Conservation (phyloP, 2,113 vertebrate genomes). For the Athene cunicularia region DNA sequence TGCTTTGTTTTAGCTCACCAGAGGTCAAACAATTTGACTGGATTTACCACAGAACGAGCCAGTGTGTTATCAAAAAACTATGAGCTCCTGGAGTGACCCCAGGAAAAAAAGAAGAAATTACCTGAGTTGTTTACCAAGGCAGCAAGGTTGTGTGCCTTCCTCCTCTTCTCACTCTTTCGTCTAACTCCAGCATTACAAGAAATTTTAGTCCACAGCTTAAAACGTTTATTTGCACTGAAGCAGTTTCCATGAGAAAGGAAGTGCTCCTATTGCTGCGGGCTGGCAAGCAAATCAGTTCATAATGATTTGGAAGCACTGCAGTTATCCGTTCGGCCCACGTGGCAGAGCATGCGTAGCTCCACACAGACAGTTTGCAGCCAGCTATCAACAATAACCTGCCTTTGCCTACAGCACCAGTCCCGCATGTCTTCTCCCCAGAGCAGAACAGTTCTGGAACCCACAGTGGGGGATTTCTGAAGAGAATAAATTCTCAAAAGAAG, state of each 20-base stretch:
- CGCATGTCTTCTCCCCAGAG: not conserved
- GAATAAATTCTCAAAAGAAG: not conserved
- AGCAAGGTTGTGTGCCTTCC: not conserved
- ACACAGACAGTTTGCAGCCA: not conserved
- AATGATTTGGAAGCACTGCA: not conserved
- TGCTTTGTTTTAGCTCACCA: not conserved
- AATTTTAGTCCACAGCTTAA: not conserved
- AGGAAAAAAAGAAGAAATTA: not conserved
- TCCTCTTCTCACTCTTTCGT: not conserved
- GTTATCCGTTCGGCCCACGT: rapidly evolving
- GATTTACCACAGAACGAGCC: not conserved
- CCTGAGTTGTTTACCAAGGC: not conserved
- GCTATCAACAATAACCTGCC: not conserved
- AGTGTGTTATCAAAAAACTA: not conserved
- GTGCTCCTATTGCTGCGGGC: not conserved
- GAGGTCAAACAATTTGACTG: not conserved
- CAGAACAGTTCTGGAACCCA: not conserved
- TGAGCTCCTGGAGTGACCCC: not conserved
- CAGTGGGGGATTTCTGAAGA: rapidly evolving
- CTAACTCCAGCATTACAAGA: not conserved
- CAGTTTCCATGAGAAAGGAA: not conserved
- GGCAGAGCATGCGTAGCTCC: not conserved
- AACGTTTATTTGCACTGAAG: not conserved
- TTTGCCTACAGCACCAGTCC: not conserved
- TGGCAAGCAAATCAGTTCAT: not conserved